Base-by-base conservation (phyloP, 1,140 invertebrate genomes). In the Mizuhopecten yessoensis region DNA sequence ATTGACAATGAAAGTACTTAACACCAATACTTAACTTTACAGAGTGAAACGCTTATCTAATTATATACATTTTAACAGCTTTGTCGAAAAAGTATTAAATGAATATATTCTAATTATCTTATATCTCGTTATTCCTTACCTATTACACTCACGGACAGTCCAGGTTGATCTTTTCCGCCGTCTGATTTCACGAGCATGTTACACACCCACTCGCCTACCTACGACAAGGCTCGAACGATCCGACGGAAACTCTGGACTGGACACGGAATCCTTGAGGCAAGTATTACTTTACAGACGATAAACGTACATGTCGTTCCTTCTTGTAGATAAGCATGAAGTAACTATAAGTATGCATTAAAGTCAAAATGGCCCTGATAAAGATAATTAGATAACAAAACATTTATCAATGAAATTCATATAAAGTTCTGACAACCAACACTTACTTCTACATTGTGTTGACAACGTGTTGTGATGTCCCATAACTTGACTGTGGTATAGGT, bases 121-220 rank as follows among this genome's bases (percentile, higher is more conserved):
- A 17, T 75, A 75, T n/a, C 11, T 5, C 29, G 9, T 75, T 29
- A 2, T n/a, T n/a, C 23, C 17, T 29, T 29, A 75, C n/a, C 23
- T 17, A 5, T n/a, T 29, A 29, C 29, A 29, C 57, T 75, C 17
- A 75, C 57, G 2, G 57, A 75, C 57, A 75, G 5, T 20, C 23
- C 57, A 75, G n/a, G 29, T 17, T 75, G 57, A 29, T 7, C 57
- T 13, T 29, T n/a, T 29, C 23, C n/a, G n/a, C n/a, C n/a, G 23
- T 29, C 17, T 29, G 5, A 75, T 13, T 29, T 75, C 57, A 75
- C 57, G 57, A 75, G 57, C 57, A 75, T 29, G 23, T 75, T 75
- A 75, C 57, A 75, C 57, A 75, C n/a, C 57, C 57, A 75, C 57
- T 75, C 57, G 57, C 57, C 57, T 75, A 29, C 57, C 57, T 29